These are phyloP conservation scores for Prorops nasuta DNA, from an alignment of 1,140 invertebrate genomes.

Conservation along the genomic window DNA sequence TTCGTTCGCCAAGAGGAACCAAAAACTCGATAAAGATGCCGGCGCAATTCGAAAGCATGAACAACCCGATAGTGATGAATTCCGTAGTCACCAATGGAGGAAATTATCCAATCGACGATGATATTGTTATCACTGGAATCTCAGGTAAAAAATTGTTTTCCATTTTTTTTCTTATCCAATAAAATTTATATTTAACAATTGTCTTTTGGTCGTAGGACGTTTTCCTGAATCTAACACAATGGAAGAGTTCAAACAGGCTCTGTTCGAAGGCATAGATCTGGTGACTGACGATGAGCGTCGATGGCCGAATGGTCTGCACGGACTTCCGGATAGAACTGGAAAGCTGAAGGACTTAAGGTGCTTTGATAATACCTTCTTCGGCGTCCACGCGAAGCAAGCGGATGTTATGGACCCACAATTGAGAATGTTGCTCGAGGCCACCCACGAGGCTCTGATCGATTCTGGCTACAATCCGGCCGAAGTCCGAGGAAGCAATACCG, in stretches of 20 bases:
- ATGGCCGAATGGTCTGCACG: slow-evolving; percentile 75
- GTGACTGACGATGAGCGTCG: slow-evolving; percentile 83
- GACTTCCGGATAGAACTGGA: slow-evolving; percentile 80
- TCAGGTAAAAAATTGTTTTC: slow-evolving; percentile 58
- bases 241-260: slow-evolving; percentile 83
- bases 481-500: slow-evolving; percentile 81
- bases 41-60: slow-evolving; percentile 58
- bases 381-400: slow-evolving; percentile 91
- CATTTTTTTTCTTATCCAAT: neutral
- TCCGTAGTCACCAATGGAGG: slow-evolving; percentile 31
- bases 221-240: slow-evolving; percentile 85
- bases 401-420: slow-evolving; percentile 95
- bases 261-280: slow-evolving; percentile 84
- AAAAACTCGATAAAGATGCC: slow-evolving; percentile 54
- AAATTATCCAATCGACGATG: slow-evolving; percentile 58
- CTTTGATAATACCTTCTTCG: slow-evolving; percentile 93
- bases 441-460: slow-evolving; percentile 93
- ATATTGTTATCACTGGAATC: slow-evolving; percentile 85
- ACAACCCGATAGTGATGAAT: slow-evolving; percentile 39
- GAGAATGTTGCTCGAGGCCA: slow-evolving; percentile 86
- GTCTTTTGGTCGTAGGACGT: slow-evolving; percentile 55
- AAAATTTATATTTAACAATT: neutral
- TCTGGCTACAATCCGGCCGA: slow-evolving; percentile 82
- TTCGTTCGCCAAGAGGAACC: slow-evolving; percentile 17
- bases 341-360: slow-evolving; percentile 85